Evolutionary conservation across 2,888 invertebrate species (phyloP).

Genomic region (Limnephilus marmoratus): DNA sequence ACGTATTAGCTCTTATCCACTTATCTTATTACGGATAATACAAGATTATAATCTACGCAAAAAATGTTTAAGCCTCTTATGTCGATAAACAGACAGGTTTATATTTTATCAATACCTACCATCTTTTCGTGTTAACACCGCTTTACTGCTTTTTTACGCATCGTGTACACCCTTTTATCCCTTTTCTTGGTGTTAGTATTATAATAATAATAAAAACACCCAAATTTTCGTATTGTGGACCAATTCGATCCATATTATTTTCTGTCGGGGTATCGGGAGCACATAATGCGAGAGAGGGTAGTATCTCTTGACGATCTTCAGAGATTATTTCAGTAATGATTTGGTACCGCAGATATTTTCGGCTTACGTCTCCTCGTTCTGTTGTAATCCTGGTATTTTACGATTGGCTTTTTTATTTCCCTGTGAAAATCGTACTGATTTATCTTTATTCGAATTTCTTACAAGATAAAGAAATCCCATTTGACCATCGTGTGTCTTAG

Average conservation of each 20-base stretch:
- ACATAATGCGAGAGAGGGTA: background rate
- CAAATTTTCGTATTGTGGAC: background rate
- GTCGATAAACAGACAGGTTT: background rate
- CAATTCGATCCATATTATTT: conserved; percentile 23
- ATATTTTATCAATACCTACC: background rate
- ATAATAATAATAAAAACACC: conserved; percentile 12
- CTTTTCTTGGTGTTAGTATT: background rate
- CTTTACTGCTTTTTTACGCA: background rate
- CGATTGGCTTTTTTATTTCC: conserved; percentile 13
- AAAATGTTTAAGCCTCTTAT: background rate
- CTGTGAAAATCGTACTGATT: background rate
- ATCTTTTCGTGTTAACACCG: background rate
- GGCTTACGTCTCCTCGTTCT: conserved; percentile 22
- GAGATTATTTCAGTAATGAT: conserved; percentile 36
- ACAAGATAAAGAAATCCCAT: background rate
- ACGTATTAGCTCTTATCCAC: background rate
- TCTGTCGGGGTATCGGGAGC: background rate
- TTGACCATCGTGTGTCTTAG: background rate
- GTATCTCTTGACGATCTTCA: conserved; percentile 21
- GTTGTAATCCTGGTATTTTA: conserved; percentile 22
- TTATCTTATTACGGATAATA: background rate
- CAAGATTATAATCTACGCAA: background rate
- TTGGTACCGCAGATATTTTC: conserved; percentile 19
- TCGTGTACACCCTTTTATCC: background rate
- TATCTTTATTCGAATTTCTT: background rate